phyloP scores from a whole-genome alignment of 2,797 vertebrate species.

The Rhynchonycteris naso region DNA sequence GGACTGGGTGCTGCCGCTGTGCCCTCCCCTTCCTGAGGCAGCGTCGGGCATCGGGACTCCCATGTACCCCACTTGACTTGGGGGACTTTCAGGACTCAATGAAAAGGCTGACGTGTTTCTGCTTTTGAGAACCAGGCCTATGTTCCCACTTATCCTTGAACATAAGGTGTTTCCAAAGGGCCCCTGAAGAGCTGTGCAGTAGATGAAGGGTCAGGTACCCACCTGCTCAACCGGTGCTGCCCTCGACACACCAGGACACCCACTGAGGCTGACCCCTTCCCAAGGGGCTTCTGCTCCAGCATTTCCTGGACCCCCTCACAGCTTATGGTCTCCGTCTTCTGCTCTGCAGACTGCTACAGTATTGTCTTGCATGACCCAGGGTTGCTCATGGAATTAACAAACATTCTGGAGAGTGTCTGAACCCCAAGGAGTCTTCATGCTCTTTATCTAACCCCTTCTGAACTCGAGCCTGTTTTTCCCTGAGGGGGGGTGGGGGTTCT shows the following conservation, averaged over 20 bases:
- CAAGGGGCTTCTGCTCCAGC: background rate
- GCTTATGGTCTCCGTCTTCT: background rate
- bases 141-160: background rate
- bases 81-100: background rate
- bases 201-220: background rate
- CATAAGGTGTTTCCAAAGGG: background rate
- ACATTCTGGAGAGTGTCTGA: too few relatives aligned
- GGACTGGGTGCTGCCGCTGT: background rate
- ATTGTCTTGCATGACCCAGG: background rate
- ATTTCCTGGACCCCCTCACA: too few relatives aligned
- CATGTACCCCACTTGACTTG: background rate
- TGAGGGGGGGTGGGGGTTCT: too few relatives aligned
- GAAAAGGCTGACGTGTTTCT: background rate
- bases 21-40: background rate
- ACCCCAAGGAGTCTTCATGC: too few relatives aligned
- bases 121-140: background rate
- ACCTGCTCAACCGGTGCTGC: background rate
- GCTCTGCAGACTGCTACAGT: background rate
- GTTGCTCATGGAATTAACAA: background rate
- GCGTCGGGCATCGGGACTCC: background rate
- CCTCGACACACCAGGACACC: background rate
- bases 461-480: too few relatives aligned
- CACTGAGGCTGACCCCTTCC: background rate
- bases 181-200: background rate
- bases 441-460: too few relatives aligned